Conservation (phyloP, 2,113 vertebrate genomes). For the Melozone crissalis region DNA sequence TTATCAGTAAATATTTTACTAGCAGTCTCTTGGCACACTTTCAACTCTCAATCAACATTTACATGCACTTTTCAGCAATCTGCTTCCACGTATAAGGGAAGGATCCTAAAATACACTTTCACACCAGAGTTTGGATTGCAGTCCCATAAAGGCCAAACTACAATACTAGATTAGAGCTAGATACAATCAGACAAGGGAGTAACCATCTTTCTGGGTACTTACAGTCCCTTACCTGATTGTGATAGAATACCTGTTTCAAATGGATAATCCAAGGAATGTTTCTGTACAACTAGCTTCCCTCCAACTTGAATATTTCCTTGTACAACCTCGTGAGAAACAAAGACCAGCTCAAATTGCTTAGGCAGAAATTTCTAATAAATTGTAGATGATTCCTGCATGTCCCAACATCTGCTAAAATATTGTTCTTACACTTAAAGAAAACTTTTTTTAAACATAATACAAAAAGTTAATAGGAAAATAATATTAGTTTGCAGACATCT, state of each 20-base stretch:
- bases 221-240: neutral
- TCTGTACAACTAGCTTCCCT: neutral
- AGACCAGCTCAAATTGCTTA: neutral
- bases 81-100: neutral
- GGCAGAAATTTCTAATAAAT: neutral
- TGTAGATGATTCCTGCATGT: neutral
- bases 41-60: constrained; percentile 39
- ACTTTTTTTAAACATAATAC: neutral
- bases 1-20: constrained; percentile 69
- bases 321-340: neutral
- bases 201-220: neutral
- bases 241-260: neutral
- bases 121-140: neutral
- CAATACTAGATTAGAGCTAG: neutral
- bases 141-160: neutral
- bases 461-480: neutral
- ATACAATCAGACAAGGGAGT: neutral
- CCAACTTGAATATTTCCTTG: neutral
- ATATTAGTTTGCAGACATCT: neutral
- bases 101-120: constrained; percentile 21
- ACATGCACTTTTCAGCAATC: constrained; percentile 28
- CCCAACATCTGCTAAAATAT: neutral
- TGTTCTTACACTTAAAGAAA: neutral
- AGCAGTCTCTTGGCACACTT: constrained; percentile 37
- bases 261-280: neutral